These are phyloP conservation scores for Montipora efflorescens DNA, from an alignment of 64 coral and sea anemone species.

Conservation along the genomic window DNA sequence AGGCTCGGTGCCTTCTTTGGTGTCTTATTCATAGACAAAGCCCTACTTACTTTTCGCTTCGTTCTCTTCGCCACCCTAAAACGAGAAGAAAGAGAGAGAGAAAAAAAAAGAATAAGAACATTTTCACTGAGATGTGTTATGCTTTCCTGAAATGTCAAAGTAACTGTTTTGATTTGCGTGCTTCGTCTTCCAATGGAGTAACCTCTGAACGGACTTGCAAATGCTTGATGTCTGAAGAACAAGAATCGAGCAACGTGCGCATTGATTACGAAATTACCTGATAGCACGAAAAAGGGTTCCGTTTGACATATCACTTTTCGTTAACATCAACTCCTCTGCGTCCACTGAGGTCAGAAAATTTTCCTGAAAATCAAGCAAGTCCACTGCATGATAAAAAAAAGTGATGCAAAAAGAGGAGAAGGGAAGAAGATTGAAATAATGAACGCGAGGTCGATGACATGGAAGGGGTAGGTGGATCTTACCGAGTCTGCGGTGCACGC, in stretches of 20 bases:
- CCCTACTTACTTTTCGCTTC: conserved; percentile 90
- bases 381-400: not conserved
- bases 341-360: conserved; percentile 93
- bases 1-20: conserved; percentile 76
- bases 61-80: conserved; percentile 92
- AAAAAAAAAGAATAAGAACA: not conserved
- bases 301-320: conserved; percentile 88
- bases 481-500: conserved; percentile 90
- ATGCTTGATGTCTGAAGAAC: too few relatives aligned
- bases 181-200: too few relatives aligned
- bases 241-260: too few relatives aligned
- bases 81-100: not conserved
- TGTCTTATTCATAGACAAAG: conserved; percentile 95
- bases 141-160: not conserved
- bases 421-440: not conserved
- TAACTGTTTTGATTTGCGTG: not conserved
- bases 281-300: conserved; percentile 85
- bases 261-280: conserved; percentile 49
- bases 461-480: conserved; percentile 4
- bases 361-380: conserved; percentile 49
- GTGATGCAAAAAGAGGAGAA: too few relatives aligned
- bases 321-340: conserved; percentile 89
- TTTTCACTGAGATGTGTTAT: not conserved
- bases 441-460: not conserved
- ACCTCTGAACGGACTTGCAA: too few relatives aligned